Evolutionary conservation across 2,888 invertebrate genomes (phyloP), one percentile per base, ranked within the genome.

Genomic region (Hyposoter didymator): DNA sequence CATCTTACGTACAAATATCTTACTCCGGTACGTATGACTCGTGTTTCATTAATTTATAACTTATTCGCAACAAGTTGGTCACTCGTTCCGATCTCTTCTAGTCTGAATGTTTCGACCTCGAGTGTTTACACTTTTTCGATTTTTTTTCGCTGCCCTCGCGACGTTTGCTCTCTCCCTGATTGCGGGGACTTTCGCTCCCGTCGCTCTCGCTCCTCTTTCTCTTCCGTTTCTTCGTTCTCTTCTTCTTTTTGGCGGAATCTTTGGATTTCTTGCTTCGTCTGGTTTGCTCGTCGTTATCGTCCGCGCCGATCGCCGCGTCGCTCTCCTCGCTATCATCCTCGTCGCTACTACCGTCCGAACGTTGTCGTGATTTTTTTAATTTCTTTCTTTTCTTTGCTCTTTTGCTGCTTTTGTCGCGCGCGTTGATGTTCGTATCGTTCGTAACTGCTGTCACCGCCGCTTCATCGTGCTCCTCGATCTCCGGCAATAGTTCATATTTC

Each of bases 1-100:
- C 98, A 99, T 92, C 96, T 99, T 79, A 99, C 99, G 0, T 99
- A 98, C 92, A 99, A 99, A 94, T 99, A 98, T 94, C 94, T 99
- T 78, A 97, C 98, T 8, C 97, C 98, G 85, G 97, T 97, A 94
- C 94, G 95, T 94, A 75, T 49, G 6, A 47, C n/a, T 22, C 28
- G 22, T 39, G 7, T 49, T 55, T 52, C 12, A 45, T 72, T 12
- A 39, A 43, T 43, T 14, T 32, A 17, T 74, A 43, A 10, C 59
- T 39, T 73, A 75, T 2, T 43, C n/a, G 7, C 6, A 43, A 35
- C 19, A n/a, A 7, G 22, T 62, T 28, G 14, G 12, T 62, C 35
- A 69, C 19, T 14, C 4, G 12, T 12, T 55, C 3, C 28, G 0
- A 28, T 59, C 14, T 14, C 5, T 6, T 49, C 87, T 87, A 90